Conservation (phyloP, 2,797 vertebrate genomes). For the Sparus aurata region DNA sequence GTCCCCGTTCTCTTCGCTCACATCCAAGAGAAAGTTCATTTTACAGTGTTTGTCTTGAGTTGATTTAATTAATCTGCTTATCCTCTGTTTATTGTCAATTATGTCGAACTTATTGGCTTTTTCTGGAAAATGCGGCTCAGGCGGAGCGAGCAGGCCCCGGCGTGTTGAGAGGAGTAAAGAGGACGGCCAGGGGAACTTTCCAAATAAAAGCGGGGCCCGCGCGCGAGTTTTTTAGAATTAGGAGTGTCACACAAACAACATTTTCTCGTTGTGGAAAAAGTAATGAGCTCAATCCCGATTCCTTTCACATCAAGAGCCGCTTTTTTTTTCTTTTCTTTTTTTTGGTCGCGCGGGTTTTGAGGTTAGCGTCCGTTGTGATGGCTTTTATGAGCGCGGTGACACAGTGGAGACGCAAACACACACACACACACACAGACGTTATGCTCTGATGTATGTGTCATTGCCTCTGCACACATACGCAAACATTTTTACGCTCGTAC, state of each 20-base stretch:
- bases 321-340: constrained; percentile 47
- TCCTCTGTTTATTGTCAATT: constrained; percentile 73
- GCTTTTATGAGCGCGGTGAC: constrained; percentile 56
- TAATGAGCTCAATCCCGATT: constrained; percentile 71
- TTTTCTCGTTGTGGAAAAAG: constrained; percentile 82
- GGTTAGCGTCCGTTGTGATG: constrained; percentile 56
- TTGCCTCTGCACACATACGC: constrained; percentile 31
- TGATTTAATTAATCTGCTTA: constrained; percentile 67
- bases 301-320: constrained; percentile 60
- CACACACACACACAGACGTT: constrained; percentile 23
- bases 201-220: constrained; percentile 76
- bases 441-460: constrained; percentile 25
- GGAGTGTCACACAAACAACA: constrained; percentile 79
- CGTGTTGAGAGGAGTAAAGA: constrained; percentile 48
- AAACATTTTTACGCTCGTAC: constrained; percentile 46
- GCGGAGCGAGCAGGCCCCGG: constrained; percentile 33
- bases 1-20: constrained; percentile 17
- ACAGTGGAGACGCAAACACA: constrained; percentile 4
- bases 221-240: constrained; percentile 69
- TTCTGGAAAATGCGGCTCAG: constrained; percentile 70
- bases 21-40: constrained; percentile 40
- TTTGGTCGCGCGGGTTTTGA: constrained; percentile 43
- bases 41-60: constrained; percentile 61
- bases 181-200: constrained; percentile 76
- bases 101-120: constrained; percentile 56